Base-by-base conservation (phyloP, 1,140 invertebrate genomes). In the Dinothrombium tinctorium region DNA sequence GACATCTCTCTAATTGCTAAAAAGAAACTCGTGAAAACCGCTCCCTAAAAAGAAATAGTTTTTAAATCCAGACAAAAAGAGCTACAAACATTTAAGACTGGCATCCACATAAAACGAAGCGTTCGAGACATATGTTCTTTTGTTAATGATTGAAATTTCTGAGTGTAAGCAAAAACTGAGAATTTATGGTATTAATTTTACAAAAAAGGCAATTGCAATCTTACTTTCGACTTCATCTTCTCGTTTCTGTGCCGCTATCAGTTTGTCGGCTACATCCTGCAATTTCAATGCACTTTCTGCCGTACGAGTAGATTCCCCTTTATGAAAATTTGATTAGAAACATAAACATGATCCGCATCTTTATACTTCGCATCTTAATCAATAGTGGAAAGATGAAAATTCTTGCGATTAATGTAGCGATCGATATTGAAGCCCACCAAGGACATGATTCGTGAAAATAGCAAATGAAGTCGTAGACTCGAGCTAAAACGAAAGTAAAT, bases 341-440 rank as follows among this genome's bases (percentile, higher is more conserved):
- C 15, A 23, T 23, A n/a, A n/a, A n/a, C n/a, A n/a, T n/a, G n/a
- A n/a, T n/a, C n/a, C n/a, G n/a, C n/a, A n/a, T n/a, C n/a, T n/a
- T n/a, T n/a, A n/a, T 43, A 37, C 66, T 69, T 59, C 86, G 82
- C 4, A 73, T 58, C 38, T 69, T 57, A 36, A 92, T 68, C 1
- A 87, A 72, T 19, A 92, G 45, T 0, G 87, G 86, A 50, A 92
- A 83, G 52, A 89, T 60, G 0, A 69, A 40, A 0, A 69, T 47
- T 54, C 83, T 68, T 2, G 86, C 61, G 40, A 69, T 53, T 1
- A 77, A 14, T 4, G 84, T 89, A n/a, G 69, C 81, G 75, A 74
- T 54, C 4, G 71, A 59, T 53, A 95, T 92, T 11, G 76, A 56
- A 17, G 56, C 68, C 81, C 84, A 92, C 87, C 87, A 95, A 2